Percentiles rank a stretch among this genome's conserved stretches.
phyloP scores from a whole-genome alignment of 2,797 vertebrate genomes.

The Poeciliopsis paucimaculata region DNA sequence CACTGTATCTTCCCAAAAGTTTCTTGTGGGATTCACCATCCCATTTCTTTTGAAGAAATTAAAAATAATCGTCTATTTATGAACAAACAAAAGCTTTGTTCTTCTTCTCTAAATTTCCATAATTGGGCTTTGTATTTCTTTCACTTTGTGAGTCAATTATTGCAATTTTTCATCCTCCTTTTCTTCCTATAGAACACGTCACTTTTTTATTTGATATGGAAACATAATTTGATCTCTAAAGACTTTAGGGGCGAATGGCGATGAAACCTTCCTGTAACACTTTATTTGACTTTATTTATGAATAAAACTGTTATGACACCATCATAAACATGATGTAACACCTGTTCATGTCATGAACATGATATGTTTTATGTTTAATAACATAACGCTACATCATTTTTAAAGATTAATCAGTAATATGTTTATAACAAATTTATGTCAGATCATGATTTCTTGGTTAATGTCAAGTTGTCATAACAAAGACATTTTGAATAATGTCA shows the following conservation, averaged over 20 bases:
- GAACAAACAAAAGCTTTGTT: conserved; percentile 73
- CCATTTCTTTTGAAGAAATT: conserved; percentile 82
- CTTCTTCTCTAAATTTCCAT: conserved; percentile 60
- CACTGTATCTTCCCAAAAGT: conserved; percentile 64
- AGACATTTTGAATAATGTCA: too few relatives aligned
- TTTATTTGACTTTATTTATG: too few relatives aligned
- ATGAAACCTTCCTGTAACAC: conserved; percentile 29
- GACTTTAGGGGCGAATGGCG: conserved; percentile 61
- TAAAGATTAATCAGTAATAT: too few relatives aligned
- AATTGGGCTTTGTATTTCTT: conserved; percentile 63
- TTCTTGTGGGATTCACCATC: conserved; percentile 70
- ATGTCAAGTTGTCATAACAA: too few relatives aligned
- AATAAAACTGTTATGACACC: too few relatives aligned
- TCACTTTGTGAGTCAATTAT: conserved; percentile 57
- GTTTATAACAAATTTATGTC: too few relatives aligned
- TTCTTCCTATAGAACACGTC: conserved; percentile 72
- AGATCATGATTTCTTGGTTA: too few relatives aligned
- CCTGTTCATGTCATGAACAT: too few relatives aligned
- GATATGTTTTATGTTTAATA: too few relatives aligned
- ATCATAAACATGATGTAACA: too few relatives aligned
- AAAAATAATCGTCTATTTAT: conserved; percentile 82
- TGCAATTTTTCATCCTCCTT: conserved; percentile 52
- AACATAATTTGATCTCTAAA: conserved; percentile 77
- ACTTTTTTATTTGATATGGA: conserved; percentile 71
- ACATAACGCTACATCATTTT: too few relatives aligned